These are phyloP conservation scores for Nycticryphes semicollaris DNA, from an alignment of 2,113 vertebrate genomes.

Conservation along the genomic window DNA sequence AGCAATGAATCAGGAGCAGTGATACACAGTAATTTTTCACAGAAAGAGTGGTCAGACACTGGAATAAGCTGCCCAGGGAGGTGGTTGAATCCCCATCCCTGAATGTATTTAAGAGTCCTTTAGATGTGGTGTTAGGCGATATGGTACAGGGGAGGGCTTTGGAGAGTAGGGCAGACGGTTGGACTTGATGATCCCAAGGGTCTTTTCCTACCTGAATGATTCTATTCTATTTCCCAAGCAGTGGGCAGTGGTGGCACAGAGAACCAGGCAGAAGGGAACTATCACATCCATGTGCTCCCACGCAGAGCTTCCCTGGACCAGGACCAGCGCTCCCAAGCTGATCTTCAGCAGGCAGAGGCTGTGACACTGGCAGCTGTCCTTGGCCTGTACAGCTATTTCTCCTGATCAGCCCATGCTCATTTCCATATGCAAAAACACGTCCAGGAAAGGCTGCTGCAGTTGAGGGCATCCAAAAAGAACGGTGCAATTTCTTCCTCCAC, in stretches of 20 bases:
- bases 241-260: neutral
- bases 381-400: neutral
- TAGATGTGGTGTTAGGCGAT: too few species aligned
- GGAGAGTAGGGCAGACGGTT: too few species aligned
- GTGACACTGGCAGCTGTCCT: neutral
- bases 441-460: neutral
- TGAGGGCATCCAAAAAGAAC: neutral
- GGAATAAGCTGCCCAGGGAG: too few species aligned
- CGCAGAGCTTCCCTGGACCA: neutral
- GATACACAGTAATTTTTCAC: neutral
- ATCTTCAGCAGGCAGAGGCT: neutral
- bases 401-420: neutral
- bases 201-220: too few species aligned
- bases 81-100: too few species aligned
- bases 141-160: too few species aligned
- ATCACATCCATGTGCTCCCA: rapidly evolving
- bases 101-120: too few species aligned
- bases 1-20: neutral
- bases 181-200: too few species aligned
- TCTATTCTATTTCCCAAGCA: too few species aligned
- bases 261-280: neutral
- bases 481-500: neutral
- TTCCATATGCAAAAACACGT: neutral
- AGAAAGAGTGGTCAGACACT: too few species aligned
- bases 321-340: neutral